These are phyloP conservation scores for Cheilosia grossa DNA, from an alignment of 2,888 invertebrate species.

Conservation along the genomic window DNA sequence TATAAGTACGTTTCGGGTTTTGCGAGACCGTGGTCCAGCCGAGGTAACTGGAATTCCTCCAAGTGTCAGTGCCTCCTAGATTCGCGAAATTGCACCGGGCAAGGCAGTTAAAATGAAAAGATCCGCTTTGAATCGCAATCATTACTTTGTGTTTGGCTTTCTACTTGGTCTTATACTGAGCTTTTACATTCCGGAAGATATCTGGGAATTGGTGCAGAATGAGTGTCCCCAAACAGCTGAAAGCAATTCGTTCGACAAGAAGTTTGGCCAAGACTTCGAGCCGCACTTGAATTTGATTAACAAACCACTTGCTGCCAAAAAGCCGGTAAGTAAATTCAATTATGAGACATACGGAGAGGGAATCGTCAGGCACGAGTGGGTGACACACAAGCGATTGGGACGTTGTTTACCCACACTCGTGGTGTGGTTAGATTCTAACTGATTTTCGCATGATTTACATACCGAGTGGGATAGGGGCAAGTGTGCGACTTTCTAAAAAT, in stretches of 20 bases:
- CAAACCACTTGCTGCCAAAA: conserved; percentile 83
- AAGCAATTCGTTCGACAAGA: conserved; percentile 81
- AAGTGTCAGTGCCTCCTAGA: conserved; percentile 24
- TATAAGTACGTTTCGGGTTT: conserved; percentile 50
- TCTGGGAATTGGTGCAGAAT: conserved; percentile 82
- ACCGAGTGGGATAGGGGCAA: not conserved
- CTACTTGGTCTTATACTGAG: conserved; percentile 81
- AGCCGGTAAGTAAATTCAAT: conserved; percentile 79
- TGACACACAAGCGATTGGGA: not conserved
- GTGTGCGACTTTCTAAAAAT: conserved; percentile 31
- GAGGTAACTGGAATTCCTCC: conserved; percentile 38
- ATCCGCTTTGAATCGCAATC: conserved; percentile 81
- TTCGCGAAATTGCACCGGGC: conserved; percentile 4
- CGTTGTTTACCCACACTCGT: conserved; percentile 29
- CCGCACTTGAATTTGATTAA: conserved; percentile 83
- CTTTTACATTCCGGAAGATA: conserved; percentile 81
- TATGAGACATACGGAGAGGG: not conserved
- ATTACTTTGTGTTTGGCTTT: conserved; percentile 82
- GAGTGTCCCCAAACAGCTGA: conserved; percentile 83
- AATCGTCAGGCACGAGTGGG: not conserved
- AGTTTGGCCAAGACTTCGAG: conserved; percentile 83
- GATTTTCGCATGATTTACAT: conserved; percentile 23
- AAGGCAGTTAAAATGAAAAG: conserved; percentile 79
- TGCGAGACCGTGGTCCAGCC: conserved; percentile 41
- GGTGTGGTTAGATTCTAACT: conserved; percentile 7